Evolutionary conservation across 2,797 vertebrate genomes (phyloP), one percentile per base, ranked within the genome.

Genomic region (Molossus alvarezi): DNA sequence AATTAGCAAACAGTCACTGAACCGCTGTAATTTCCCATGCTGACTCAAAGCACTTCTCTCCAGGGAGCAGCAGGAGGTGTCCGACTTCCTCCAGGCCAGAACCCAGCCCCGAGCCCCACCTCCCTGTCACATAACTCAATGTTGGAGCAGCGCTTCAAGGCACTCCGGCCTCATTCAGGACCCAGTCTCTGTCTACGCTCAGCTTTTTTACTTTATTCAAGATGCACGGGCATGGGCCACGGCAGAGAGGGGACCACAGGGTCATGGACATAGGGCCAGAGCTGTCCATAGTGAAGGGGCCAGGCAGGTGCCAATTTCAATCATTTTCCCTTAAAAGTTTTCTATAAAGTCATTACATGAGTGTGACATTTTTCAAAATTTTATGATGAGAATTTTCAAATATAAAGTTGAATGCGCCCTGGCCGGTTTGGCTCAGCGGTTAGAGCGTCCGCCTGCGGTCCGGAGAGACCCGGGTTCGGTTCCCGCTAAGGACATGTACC

Each of bases 351-450:
- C 21, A 51, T 55, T 55, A 37, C 17, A 1, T 14, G 5, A 62
- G 45, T 37, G 17, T 88, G 73, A 41, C 18, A 23, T 37, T 76
- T 65, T 29, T n/a, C 10, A 29, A 80, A 71, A 79, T 60, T 51
- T 71, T 92, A 57, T 37, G 53, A n/a, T 20, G 33, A 95, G 82
- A 84, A 75, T n/a, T 79, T 88, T 82, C 67, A 87, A 80, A 64
- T 55, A 55, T 64, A 76, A 87, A 90, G 13, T 4, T 72, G 80
- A 91, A 73, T 25, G 58, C 33, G 6, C 33, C 33, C 33, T 33
- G 33, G 33, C 33, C 33, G 33, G 33, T 33, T 33, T 33, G 33
- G 33, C 33, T 33, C 33, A 33, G 33, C 33, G 33, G 33, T 33
- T 33, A 33, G 33, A 33, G 33, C 33, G 33, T 33, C 33, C 33